A percentile compares a stretch with the other conserved stretches of the same genome.
These are phyloP conservation scores for Electrona antarctica DNA, from an alignment of 2,113 vertebrate genomes.

Conservation along the genomic window DNA sequence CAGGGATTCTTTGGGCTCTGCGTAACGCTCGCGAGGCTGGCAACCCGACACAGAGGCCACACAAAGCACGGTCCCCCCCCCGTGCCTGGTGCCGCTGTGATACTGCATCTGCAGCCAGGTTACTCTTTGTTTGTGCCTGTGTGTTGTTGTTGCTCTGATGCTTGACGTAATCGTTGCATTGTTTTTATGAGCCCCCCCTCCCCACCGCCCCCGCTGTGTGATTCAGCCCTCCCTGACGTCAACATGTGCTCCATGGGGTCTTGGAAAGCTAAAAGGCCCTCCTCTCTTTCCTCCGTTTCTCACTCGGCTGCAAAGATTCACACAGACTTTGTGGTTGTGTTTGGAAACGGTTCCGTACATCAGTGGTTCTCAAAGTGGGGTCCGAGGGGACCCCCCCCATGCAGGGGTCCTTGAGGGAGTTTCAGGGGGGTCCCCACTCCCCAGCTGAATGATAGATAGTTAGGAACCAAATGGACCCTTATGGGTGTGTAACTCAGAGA, in stretches of 20 bases:
- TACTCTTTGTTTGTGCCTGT: conserved; percentile 11
- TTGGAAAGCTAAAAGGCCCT: conserved; percentile 43
- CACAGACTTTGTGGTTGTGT: conserved; percentile 45
- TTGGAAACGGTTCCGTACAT: conserved; percentile 60
- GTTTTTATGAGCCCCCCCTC: conserved; percentile 42
- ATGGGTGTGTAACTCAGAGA: no score
- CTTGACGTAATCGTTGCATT: conserved; percentile 47
- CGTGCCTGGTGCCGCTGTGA: neutral
- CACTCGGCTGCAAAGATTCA: conserved; percentile 44
- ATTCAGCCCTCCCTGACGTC: conserved; percentile 57
- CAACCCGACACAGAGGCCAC: neutral
- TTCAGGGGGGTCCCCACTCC: no score
- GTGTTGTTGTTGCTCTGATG: conserved; percentile 9
- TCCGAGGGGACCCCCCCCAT: no score
- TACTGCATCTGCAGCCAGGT: conserved; percentile 9
- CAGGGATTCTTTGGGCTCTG: neutral
- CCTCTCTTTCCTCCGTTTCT: neutral
- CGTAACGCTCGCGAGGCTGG: neutral
- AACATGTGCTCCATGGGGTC: conserved; percentile 29
- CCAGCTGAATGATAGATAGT: no score
- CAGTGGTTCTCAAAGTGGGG: neutral
- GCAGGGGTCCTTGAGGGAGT: no score
- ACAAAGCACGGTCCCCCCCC: neutral
- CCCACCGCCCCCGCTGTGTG: conserved; percentile 18
- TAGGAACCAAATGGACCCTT: no score